Evolutionary conservation across 2,797 vertebrate species (phyloP).

Genomic region (Bothrops alternatus): DNA sequence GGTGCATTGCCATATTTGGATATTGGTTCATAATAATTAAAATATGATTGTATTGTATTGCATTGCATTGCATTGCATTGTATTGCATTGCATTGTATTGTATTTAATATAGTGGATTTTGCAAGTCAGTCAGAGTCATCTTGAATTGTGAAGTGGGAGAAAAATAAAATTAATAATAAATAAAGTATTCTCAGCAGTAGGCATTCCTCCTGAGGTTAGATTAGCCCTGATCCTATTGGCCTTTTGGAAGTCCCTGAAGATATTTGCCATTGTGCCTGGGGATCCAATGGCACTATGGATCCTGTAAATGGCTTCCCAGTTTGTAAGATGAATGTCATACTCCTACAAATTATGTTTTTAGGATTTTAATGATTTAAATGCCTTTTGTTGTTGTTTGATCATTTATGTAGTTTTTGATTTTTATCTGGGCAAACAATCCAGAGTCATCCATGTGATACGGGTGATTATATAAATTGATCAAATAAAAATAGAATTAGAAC

Average conservation of each 20-base stretch:
- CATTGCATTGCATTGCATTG: no score
- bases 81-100: no score
- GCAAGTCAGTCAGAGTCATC: not conserved
- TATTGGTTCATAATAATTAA: not conserved
- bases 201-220: not conserved
- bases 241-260: not conserved
- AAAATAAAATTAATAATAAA: no score
- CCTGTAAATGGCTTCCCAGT: not conserved
- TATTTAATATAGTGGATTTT: not conserved
- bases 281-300: not conserved
- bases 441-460: not conserved
- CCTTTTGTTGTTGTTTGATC: not conserved
- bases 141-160: no score
- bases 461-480: not conserved
- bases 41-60: no score
- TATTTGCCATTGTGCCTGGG: not conserved
- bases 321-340: not conserved
- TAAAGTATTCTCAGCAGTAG: slow-evolving; percentile 44
- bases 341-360: not conserved
- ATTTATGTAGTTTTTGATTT: not conserved
- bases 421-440: not conserved
- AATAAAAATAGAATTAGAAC: not conserved
- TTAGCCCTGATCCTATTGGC: not conserved
- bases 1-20: not conserved
- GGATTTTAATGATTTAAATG: not conserved